These are phyloP conservation scores for Falco peregrinus DNA, from an alignment of 2,797 vertebrate species.

Conservation along the genomic window DNA sequence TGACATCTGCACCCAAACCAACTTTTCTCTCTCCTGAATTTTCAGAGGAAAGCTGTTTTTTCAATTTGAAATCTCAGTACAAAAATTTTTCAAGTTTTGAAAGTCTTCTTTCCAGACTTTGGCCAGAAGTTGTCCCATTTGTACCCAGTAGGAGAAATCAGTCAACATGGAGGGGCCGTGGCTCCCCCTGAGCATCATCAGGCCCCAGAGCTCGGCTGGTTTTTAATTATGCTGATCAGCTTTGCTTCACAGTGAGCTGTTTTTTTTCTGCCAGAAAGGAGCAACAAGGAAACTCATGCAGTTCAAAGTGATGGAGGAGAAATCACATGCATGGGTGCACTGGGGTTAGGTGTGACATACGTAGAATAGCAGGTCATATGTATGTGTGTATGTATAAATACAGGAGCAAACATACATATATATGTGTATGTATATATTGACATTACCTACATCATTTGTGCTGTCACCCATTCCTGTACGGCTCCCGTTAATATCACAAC, in stretches of 20 bases:
- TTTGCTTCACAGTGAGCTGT: not conserved
- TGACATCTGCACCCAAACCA: not conserved
- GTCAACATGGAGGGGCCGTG: rapidly evolving
- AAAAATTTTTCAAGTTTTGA: rapidly evolving
- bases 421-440: not conserved
- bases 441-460: rapidly evolving
- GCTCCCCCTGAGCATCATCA: not conserved
- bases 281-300: not conserved
- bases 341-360: not conserved
- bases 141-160: not conserved
- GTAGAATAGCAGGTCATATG: too few species aligned
- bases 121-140: not conserved
- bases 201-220: not conserved
- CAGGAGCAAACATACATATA: not conserved
- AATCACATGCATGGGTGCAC: not conserved
- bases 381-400: not conserved
- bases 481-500: not conserved
- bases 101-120: not conserved
- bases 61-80: not conserved
- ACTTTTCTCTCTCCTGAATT: not conserved
- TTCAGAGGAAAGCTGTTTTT: not conserved
- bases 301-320: not conserved
- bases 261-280: not conserved
- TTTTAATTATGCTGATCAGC: not conserved
- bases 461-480: not conserved